Base-by-base conservation (phyloP, 1,140 invertebrate genomes). In the Scaptodrosophila lebanonensis region DNA sequence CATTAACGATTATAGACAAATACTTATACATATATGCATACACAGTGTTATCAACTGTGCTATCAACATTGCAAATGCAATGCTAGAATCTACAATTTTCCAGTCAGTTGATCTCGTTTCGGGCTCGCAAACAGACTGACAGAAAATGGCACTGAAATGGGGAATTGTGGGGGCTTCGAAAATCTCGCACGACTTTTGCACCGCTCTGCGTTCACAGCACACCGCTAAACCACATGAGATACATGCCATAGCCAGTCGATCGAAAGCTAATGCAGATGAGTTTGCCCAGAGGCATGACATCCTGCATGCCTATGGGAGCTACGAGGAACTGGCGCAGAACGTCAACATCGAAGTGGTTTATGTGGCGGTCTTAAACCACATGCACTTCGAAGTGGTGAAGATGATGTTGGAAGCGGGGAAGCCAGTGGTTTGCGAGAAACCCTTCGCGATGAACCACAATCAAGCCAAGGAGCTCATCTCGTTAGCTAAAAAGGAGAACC, bases 401-500 rank as follows among this genome's bases (percentile, higher is more conserved):
- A 62, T 93, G 73, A 92, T 94, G 89, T 84, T 95, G 48, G 89
- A 91, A 47, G 88, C 90, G 65, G 92, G 92, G 13, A 95, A 95
- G 87, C 91, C 93, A 66, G 91, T 95, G n/a, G 77, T 96, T 7
- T 94, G 93, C 82, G 94, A 96, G 82, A 95, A 95, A 76, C 93
- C 94, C 4, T 85, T 95, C 77, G 91, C 91, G 12, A 88, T 95
- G 87, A 94, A 92, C 63, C 72, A 89, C 25, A 90, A 91, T 63
- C 89, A 93, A 82, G 90, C 91, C 0, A 89, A 89, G 52, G 87
- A 90, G 47, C 72, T 94, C 7, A 87, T 93, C 6, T 85, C 88
- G 27, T 71, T 90, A 8, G 92, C 93, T 0, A 89, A 88, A 50
- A 83, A 88, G 15, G 91, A 91, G 68, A 89, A 91, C 33, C 73